Evolutionary conservation across 2,113 vertebrate genomes (phyloP).

Genomic region (Sphyrna mokarran): DNA sequence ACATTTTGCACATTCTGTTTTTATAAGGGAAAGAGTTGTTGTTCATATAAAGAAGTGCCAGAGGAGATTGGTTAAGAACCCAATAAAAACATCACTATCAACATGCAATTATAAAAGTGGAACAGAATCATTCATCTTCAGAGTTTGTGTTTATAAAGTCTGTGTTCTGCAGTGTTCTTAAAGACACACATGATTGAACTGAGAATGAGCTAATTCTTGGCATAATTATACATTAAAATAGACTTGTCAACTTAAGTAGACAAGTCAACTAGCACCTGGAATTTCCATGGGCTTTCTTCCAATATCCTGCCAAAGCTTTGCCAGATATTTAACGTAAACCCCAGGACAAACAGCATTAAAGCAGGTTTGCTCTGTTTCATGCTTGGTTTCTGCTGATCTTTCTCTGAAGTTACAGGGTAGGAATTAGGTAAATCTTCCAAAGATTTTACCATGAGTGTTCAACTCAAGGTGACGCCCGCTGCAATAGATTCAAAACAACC

Average conservation of each 20-base stretch:
- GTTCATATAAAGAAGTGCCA: neutral
- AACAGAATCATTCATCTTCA: neutral
- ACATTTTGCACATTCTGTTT: neutral
- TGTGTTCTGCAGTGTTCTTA: neutral
- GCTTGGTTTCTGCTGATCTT: neutral
- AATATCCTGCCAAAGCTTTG: neutral
- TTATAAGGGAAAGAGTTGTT: neutral
- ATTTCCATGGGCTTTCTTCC: neutral
- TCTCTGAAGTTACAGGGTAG: neutral
- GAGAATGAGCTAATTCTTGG: neutral
- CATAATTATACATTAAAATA: neutral
- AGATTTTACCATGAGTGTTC: neutral
- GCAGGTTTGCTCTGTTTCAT: neutral
- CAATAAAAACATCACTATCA: neutral
- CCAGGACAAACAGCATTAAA: neutral
- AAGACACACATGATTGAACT: neutral
- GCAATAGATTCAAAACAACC: neutral
- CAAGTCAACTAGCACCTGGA: neutral
- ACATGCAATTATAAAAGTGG: neutral
- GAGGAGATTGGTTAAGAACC: neutral
- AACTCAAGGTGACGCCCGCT: neutral
- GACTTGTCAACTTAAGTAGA: neutral
- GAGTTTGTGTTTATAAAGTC: neutral
- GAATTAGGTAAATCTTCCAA: neutral
- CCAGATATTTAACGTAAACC: neutral